Base-by-base conservation (phyloP, 2,113 vertebrate species). In the Piaya cayana region DNA sequence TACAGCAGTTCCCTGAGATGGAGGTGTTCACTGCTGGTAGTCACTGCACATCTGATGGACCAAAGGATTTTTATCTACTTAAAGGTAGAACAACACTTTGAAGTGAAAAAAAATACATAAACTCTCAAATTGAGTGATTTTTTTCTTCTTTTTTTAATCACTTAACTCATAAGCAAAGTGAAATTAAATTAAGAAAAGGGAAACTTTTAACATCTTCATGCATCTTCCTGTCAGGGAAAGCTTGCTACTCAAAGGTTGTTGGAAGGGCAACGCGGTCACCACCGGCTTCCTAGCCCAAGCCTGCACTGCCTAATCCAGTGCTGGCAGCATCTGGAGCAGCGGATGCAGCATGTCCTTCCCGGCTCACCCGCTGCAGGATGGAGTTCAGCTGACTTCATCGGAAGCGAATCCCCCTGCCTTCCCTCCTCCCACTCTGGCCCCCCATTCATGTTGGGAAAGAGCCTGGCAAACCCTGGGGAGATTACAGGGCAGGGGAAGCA, bases 381-480 rank as follows among this genome's bases (percentile, higher is more conserved):
- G 52, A 75, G 71, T 6, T 78, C 2, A 2, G 16, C 88, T 97
- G 94, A 96, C 83, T 92, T 88, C 94, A 95, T 94, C 94, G 88
- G 92, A 95, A 96, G 89, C 3, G 3, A 77, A 86, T 91, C 71
- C 39, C 89, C 88, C 59, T 55, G 47, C 8, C 49, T 49, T 60
- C 68, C 68, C 72, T 76, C 64, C 77, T 67, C 92, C 90, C 86
- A 27, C 74, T 59, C 81, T 1, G 7, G 70, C 60, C 72, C 64
- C 45, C 26, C 92, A 96, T 95, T 96, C 96, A 96, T 91, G 70
- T 26, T 81, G 91, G 77, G 92, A 95, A 93, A 56, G 65, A 94
- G 92, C 56, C 80, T 95, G 96, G 92, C 91, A 95, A 96, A 52
- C 69, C 52, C 92, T 52, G 47, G 69, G 76, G 77, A 90, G 83